phyloP scores from a whole-genome alignment of 1,140 invertebrate genomes.

The Pectinophora gossypiella region DNA sequence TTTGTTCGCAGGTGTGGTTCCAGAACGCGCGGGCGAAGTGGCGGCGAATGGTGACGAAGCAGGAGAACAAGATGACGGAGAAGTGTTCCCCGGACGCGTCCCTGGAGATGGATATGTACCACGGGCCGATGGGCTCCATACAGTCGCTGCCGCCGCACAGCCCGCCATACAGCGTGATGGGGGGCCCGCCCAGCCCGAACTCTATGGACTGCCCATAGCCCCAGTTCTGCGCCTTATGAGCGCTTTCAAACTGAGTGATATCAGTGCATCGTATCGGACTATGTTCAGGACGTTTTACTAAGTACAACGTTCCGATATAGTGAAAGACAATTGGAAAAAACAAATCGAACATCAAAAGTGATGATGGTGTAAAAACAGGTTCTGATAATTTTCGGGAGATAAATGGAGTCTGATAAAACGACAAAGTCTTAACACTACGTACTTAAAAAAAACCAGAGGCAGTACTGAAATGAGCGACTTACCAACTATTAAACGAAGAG shows the following conservation, averaged over 20 bases:
- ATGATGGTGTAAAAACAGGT: too few relatives aligned
- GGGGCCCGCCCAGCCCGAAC: constrained; percentile 63
- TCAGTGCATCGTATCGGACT: too few relatives aligned
- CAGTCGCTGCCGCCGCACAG: constrained; percentile 70
- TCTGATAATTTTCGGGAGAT: too few relatives aligned
- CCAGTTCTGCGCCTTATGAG: constrained; percentile 65
- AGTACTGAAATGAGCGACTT: too few relatives aligned
- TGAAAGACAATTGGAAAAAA: too few relatives aligned
- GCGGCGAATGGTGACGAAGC: constrained; percentile 93
- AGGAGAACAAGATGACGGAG: constrained; percentile 83
- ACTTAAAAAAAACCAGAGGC: too few relatives aligned
- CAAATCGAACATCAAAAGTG: too few relatives aligned
- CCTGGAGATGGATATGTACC: constrained; percentile 77
- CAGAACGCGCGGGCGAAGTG: constrained; percentile 98
- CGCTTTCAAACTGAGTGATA: constrained; percentile 27
- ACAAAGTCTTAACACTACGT: too few relatives aligned
- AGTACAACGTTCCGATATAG: too few relatives aligned
- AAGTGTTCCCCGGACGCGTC: constrained; percentile 79
- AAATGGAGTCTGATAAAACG: too few relatives aligned
- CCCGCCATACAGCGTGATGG: constrained; percentile 68
- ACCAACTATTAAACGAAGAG: too few relatives aligned
- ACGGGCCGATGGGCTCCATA: constrained; percentile 73
- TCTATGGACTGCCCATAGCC: constrained; percentile 72
- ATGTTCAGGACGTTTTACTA: neutral
- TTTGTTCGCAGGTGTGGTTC: constrained; percentile 95